Percentiles rank a stretch among this genome's conserved stretches.
Evolutionary conservation across 2,113 vertebrate genomes (phyloP).

Genomic region (Motacilla alba): DNA sequence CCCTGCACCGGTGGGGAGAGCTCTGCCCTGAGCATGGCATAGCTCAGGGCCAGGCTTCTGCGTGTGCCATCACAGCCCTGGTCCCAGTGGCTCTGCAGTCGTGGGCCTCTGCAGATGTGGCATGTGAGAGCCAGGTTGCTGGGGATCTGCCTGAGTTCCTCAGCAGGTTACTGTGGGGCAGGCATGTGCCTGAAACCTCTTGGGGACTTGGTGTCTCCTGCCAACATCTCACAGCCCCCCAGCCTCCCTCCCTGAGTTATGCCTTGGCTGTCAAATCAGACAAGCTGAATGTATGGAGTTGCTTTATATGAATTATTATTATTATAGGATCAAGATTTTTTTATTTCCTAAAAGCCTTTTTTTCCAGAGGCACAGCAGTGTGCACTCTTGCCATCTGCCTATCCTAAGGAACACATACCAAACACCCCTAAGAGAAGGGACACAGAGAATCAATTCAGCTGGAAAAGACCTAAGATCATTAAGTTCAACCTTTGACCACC

Average conservation of each 20-base stretch:
- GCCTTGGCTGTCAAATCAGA: neutral
- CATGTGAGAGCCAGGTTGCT: neutral
- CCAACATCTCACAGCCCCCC: neutral
- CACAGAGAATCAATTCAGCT: neutral
- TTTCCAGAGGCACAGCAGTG: too few relatives aligned
- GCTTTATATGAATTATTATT: neutral
- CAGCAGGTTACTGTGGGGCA: neutral
- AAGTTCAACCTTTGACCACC: neutral
- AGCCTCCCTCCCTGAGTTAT: neutral
- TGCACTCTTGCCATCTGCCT: neutral
- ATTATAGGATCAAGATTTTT: neutral
- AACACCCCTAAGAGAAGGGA: neutral
- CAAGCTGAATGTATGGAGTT: neutral
- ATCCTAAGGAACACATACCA: neutral
- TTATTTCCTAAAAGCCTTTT: neutral
- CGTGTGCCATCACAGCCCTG: neutral
- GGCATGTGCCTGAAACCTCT: neutral
- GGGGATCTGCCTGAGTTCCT: neutral
- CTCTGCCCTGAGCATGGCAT: neutral
- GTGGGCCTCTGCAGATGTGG: neutral
- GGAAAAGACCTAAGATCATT: neutral
- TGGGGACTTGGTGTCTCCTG: neutral
- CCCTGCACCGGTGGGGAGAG: rapidly evolving
- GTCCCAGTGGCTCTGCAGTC: neutral
- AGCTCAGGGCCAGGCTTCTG: neutral